Percentiles rank a stretch among this genome's conserved stretches.
Evolutionary conservation across 35 echinoderm and acorn worm genomes (phyloP).

Genomic region (Apostichopus japonicus): DNA sequence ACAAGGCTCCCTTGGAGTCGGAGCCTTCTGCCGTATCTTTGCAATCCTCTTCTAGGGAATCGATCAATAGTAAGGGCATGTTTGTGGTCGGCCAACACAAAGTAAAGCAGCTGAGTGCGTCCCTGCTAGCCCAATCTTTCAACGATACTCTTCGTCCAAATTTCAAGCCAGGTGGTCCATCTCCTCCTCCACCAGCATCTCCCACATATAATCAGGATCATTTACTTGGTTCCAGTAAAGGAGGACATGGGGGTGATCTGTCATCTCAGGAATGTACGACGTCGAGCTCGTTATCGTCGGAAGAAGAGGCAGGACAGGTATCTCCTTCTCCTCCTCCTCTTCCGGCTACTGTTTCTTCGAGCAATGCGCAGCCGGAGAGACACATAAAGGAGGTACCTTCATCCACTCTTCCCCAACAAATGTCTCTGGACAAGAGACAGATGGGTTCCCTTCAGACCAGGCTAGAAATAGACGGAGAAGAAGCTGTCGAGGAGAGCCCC

Average conservation of each 20-base stretch:
- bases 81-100: conserved; percentile 28
- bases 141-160: conserved; percentile 14
- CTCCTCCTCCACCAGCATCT: background rate
- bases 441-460: conserved; percentile 5
- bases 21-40: background rate
- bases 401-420: background rate
- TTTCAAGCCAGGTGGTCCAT: background rate
- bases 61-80: conserved; percentile 3
- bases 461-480: conserved; percentile 24
- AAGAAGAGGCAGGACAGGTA: background rate
- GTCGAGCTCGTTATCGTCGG: background rate
- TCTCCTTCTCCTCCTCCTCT: conserved; percentile 14
- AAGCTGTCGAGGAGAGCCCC: background rate
- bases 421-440: background rate
- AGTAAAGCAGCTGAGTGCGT: conserved; percentile 22
- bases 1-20: background rate
- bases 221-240: background rate
- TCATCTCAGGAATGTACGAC: conserved; percentile 13
- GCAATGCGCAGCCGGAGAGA: background rate
- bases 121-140: background rate
- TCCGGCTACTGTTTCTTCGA: background rate
- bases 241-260: background rate
- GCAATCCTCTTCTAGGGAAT: background rate
- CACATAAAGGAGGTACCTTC: background rate
- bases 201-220: background rate